Base-by-base conservation (phyloP, 2,113 vertebrate genomes). In the Chrysochloris asiatica region DNA sequence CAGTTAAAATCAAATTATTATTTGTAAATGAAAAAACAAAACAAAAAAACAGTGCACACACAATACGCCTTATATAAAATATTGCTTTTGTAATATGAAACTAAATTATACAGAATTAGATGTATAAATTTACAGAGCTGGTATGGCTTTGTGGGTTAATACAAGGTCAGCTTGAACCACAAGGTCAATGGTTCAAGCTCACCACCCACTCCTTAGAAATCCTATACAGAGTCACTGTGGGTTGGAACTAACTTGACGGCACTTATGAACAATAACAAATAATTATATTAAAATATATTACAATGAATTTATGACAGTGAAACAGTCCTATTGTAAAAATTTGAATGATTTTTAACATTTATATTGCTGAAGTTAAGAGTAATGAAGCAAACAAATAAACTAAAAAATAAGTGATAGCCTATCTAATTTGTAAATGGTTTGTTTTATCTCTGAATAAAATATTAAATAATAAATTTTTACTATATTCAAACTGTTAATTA, bases 51-150 rank as follows among this genome's bases (percentile, higher is more conserved):
- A 22, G 19, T 54, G 30, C 33, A 72, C 85, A 63, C 19, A 41
- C 36, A 45, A 1, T 50, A 33, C 24, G 9, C 73, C 56, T 71
- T 69, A 48, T 21, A 47, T 43, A 79, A 73, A 41, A 82, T 4
- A 33, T 65, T 93, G 19, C n/a, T 65, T 91, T 43, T 85, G 33
- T 82, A 43, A n/a, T n/a, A n/a, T n/a, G n/a, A n/a, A n/a, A n/a
- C n/a, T n/a, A n/a, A n/a, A n/a, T n/a, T n/a, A n/a, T n/a, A n/a
- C n/a, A n/a, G n/a, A n/a, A n/a, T n/a, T n/a, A n/a, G n/a, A n/a
- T n/a, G n/a, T n/a, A n/a, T n/a, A n/a, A n/a, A n/a, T n/a, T n/a
- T n/a, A n/a, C n/a, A n/a, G n/a, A n/a, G n/a, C n/a, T n/a, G n/a
- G n/a, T n/a, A n/a, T n/a, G n/a, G n/a, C n/a, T n/a, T n/a, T n/a